A percentile compares a stretch with the other conserved stretches of the same genome.
Conservation (phyloP, 2,797 vertebrate genomes). For the Remorina albescens region DNA sequence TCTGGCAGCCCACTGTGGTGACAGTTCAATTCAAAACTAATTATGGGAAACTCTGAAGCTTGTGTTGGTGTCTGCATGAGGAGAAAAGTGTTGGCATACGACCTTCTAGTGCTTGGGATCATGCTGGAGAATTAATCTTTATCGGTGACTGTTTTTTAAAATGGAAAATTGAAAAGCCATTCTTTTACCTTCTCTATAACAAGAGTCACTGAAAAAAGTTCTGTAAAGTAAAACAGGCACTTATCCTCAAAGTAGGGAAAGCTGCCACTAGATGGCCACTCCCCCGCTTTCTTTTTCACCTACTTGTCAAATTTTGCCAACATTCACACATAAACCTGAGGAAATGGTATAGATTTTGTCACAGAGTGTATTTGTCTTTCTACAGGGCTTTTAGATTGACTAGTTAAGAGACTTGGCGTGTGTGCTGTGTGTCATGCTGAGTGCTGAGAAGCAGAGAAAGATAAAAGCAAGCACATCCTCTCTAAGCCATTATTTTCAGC, state of each 20-base stretch:
- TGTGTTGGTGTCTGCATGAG: constrained; percentile 31
- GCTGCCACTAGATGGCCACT: constrained; percentile 32
- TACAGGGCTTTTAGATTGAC: constrained; percentile 39
- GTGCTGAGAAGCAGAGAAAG: constrained; percentile 21
- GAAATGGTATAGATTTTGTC: constrained; percentile 29
- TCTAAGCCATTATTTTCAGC: constrained; percentile 34
- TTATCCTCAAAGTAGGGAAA: not conserved
- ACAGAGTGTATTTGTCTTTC: constrained; percentile 20
- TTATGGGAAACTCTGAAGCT: constrained; percentile 54
- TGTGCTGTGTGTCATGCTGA: constrained; percentile 35
- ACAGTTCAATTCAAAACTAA: constrained; percentile 64
- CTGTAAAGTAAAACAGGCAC: not conserved
- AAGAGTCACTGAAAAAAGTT: not conserved
- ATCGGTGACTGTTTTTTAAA: not conserved
- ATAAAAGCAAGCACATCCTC: constrained; percentile 25
- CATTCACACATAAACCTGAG: constrained; percentile 12
- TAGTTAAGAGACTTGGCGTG: constrained; percentile 18
- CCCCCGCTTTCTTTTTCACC: not conserved
- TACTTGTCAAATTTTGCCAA: constrained; percentile 2
- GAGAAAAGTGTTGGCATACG: constrained; percentile 31
- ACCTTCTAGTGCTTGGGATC: constrained; percentile 18
- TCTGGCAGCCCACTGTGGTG: constrained; percentile 37
- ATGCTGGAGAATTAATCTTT: not conserved
- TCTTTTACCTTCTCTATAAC: not conserved
- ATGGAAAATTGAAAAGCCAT: too few species aligned